phyloP scores from a whole-genome alignment of 2,797 vertebrate genomes.

The Cyprinodon diabolis region DNA sequence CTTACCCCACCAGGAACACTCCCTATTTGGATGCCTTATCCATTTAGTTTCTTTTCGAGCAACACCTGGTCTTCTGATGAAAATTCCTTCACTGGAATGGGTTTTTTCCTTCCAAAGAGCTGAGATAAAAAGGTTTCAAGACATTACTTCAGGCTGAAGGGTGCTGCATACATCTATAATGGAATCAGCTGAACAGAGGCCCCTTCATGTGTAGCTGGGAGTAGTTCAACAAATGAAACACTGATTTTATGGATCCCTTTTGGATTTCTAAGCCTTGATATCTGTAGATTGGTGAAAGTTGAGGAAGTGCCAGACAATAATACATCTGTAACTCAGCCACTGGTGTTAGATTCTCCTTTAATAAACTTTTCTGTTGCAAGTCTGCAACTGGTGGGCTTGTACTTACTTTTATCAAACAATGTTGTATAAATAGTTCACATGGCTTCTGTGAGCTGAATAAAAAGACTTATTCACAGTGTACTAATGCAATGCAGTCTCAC shows the following conservation, averaged over 20 bases:
- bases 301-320: constrained; percentile 23
- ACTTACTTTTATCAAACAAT: too few relatives aligned
- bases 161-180: constrained; percentile 37
- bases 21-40: constrained; percentile 1
- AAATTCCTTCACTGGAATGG: constrained; percentile 56
- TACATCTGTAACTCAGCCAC: constrained; percentile 14
- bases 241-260: constrained; percentile 31
- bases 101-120: constrained; percentile 38
- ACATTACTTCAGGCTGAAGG: constrained; percentile 37
- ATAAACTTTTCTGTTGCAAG: too few relatives aligned
- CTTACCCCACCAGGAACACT: neutral
- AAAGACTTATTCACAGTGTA: too few relatives aligned
- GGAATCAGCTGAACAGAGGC: constrained; percentile 25
- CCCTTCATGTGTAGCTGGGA: constrained; percentile 41
- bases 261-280: constrained; percentile 21
- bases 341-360: neutral
- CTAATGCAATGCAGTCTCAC: too few relatives aligned
- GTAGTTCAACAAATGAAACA: constrained; percentile 54
- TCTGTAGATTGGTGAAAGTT: constrained; percentile 28
- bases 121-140: constrained; percentile 21
- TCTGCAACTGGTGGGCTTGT: too few relatives aligned
- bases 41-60: neutral
- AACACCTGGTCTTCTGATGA: constrained; percentile 38
- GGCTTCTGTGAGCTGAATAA: too few relatives aligned
- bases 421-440: too few relatives aligned